phyloP scores from a whole-genome alignment of 1,140 invertebrate species.

The Trypoxylus dichotomus region DNA sequence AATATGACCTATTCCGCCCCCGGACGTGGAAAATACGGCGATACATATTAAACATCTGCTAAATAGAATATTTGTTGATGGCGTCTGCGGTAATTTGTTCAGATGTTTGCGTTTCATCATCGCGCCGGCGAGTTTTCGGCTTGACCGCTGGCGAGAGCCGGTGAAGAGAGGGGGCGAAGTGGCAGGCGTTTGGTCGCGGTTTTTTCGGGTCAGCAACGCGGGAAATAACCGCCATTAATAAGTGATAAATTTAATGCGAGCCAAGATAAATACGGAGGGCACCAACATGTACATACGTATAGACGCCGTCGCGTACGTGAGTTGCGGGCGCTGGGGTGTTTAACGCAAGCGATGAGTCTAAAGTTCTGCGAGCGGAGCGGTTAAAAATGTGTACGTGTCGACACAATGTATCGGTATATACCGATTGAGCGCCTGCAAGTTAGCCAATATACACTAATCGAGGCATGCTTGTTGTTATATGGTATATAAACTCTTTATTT shows the following conservation, averaged over 20 bases:
- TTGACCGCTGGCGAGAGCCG: neutral
- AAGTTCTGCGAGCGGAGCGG: too few species aligned
- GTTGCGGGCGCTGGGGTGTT: too few species aligned
- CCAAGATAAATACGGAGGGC: neutral
- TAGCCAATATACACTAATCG: too few species aligned
- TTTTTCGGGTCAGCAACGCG: neutral
- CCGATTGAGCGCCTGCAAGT: too few species aligned
- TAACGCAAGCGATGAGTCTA: too few species aligned
- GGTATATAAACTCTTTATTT: too few species aligned
- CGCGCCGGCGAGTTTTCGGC: neutral
- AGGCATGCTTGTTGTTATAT: too few species aligned
- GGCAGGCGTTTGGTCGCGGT: neutral
- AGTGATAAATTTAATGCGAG: neutral
- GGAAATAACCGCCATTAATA: slow-evolving; percentile 3
- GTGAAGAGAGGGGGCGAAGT: neutral
- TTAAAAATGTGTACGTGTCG: too few species aligned
- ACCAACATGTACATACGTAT: neutral
- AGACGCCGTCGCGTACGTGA: too few species aligned
- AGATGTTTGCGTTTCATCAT: neutral
- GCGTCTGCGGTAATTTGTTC: neutral
- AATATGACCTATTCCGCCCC: neutral
- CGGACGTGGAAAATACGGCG: neutral
- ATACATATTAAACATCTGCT: neutral
- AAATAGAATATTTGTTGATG: neutral
- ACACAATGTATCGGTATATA: too few species aligned